phyloP scores from a whole-genome alignment of 2,888 invertebrate species.

The Sesamia inferens region DNA sequence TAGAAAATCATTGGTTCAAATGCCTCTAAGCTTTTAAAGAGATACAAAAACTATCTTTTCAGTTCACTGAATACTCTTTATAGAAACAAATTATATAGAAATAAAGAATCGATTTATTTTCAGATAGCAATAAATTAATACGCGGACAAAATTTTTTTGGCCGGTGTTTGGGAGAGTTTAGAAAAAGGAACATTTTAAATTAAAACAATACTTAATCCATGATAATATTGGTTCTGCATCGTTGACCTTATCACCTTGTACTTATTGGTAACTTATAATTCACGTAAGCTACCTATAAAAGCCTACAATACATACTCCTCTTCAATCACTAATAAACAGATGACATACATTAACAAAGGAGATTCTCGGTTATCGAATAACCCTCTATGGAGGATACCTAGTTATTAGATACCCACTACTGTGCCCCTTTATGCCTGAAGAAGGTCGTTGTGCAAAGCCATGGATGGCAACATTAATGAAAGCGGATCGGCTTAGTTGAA shows the following conservation, averaged over 20 bases:
- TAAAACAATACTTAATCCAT: neutral
- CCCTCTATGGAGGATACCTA: neutral
- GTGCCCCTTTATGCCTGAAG: slow-evolving; percentile 16
- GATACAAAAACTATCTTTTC: neutral
- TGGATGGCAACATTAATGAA: slow-evolving; percentile 46
- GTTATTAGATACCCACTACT: slow-evolving; percentile 19
- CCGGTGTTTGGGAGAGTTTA: no score
- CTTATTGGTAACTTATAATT: neutral
- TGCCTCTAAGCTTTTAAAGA: neutral
- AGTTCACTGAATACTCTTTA: neutral
- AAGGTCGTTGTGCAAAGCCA: slow-evolving; percentile 32
- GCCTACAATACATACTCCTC: neutral
- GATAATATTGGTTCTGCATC: neutral
- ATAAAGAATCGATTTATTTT: no score
- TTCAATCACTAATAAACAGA: neutral
- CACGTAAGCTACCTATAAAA: neutral
- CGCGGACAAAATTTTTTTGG: no score
- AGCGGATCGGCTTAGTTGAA: slow-evolving; percentile 48
- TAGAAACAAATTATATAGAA: neutral
- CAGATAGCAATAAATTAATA: no score
- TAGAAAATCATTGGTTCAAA: slow-evolving; percentile 11
- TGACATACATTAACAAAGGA: slow-evolving; percentile 3
- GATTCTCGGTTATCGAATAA: neutral
- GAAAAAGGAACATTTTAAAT: no score
- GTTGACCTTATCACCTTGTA: neutral